Conservation (phyloP, 2,888 invertebrate genomes). For the Heliconius aoede region DNA sequence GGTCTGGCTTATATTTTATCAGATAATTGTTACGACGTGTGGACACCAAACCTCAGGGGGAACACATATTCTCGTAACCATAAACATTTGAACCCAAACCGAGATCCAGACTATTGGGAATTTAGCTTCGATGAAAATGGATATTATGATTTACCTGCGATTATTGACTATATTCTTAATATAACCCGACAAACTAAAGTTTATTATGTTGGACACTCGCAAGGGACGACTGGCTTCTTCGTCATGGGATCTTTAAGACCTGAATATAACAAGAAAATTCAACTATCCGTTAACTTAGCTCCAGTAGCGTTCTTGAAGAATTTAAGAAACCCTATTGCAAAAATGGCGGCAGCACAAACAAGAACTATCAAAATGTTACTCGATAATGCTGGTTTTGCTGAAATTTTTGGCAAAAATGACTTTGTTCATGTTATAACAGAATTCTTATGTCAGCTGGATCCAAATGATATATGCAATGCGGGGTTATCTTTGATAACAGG, state of each 20-base stretch:
- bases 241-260: constrained; percentile 78
- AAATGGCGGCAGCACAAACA: constrained; percentile 53
- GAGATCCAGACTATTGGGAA: constrained; percentile 72
- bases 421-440: constrained; percentile 69
- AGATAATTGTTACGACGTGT: constrained; percentile 78
- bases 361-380: constrained; percentile 55
- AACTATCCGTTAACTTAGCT: constrained; percentile 77
- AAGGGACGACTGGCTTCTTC: constrained; percentile 84
- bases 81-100: constrained; percentile 59
- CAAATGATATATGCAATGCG: constrained; percentile 82
- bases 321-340: constrained; percentile 62
- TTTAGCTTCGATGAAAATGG: constrained; percentile 88
- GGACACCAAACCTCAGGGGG: constrained; percentile 79
- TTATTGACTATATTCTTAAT: constrained; percentile 64
- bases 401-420: constrained; percentile 85
- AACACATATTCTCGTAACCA: constrained; percentile 84
- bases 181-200: constrained; percentile 78
- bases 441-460: constrained; percentile 64
- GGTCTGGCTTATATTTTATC: constrained; percentile 64
- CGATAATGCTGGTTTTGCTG: constrained; percentile 79
- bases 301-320: constrained; percentile 83
- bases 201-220: constrained; percentile 87
- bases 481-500: constrained; percentile 84
- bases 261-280: constrained; percentile 82
- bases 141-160: constrained; percentile 86